Conservation (phyloP, 2,113 vertebrate species). For the Charina bottae region DNA sequence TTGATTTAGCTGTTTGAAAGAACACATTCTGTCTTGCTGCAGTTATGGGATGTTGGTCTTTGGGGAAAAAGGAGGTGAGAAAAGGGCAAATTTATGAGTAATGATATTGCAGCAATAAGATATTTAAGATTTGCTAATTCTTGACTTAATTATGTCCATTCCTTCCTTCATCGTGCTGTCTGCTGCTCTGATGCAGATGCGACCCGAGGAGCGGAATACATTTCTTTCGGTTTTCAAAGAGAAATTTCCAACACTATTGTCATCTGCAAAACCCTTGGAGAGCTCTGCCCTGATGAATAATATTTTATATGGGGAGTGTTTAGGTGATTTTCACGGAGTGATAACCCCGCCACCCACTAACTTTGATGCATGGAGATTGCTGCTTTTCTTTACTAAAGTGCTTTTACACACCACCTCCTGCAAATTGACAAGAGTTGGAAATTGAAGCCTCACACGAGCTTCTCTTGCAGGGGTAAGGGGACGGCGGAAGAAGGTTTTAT, state of each 20-base stretch:
- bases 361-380: conserved; percentile 81
- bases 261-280: conserved; percentile 75
- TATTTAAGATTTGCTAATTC: conserved; percentile 96
- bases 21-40: conserved; percentile 77
- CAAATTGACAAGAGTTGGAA: conserved; percentile 81
- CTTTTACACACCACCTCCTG: conserved; percentile 79
- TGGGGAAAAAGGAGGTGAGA: conserved; percentile 83
- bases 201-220: conserved; percentile 76
- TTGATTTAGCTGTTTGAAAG: conserved; percentile 94
- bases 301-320: conserved; percentile 83
- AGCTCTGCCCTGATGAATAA: conserved; percentile 81
- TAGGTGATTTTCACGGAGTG: conserved; percentile 82
- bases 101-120: conserved; percentile 93
- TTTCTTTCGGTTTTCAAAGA: conserved; percentile 71
- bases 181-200: conserved; percentile 77
- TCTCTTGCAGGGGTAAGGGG: conserved; percentile 57
- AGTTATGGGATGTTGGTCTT: conserved; percentile 82
- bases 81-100: conserved; percentile 96
- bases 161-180: conserved; percentile 71
- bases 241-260: conserved; percentile 77
- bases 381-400: conserved; percentile 75
- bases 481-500: conserved; percentile 67
- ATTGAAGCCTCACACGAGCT: conserved; percentile 71
- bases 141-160: conserved; percentile 84
- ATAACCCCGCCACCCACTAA: conserved; percentile 74